Base-by-base conservation (phyloP, 2,888 invertebrate genomes). In the Alsophila aescularia region DNA sequence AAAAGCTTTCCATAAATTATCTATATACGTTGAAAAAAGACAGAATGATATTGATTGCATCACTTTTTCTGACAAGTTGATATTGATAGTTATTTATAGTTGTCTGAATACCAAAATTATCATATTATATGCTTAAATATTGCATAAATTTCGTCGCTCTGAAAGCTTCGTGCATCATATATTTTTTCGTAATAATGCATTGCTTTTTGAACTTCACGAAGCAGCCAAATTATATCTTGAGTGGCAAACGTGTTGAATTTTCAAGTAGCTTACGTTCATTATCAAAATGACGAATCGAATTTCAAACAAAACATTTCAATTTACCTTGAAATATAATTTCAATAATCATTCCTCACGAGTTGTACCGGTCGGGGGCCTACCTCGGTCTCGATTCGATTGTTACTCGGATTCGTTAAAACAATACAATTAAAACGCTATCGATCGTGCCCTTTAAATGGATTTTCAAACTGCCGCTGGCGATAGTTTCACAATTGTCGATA, bases 401-500 rank as follows among this genome's bases (percentile, higher is more conserved):
- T 51, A 51, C 49, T 57, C 52, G 45, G 52, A 56, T 50, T 42
- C 34, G 18, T 45, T 47, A 44, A 56, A 58, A 64, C 62, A 59
- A 62, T 58, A 64, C 66, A 60, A 64, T 66, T 64, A 62, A 60
- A 62, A 27, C 42, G 12, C 37, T 51, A 60, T 61, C 57, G 56
- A 58, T 64, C 65, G 60, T 68, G 66, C 65, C 58, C 60, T 64
- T n/a, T 66, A 66, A 66, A 62, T 34, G 58, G 51, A 57, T 60
- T 58, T 37, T 52, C 52, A 40, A 64, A 56, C 43, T 39, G 60
- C 59, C 54, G 45, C 36, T 51, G 62, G 66, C 66, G 45, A 48
- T 50, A 54, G 60, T 81, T 77, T 72, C 78, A 67, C 75, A 82
- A 81, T 73, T 52, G 56, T 60, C 56, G 63, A 60, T 68, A 60